Evolutionary conservation across 1,140 invertebrate species (phyloP).

Genomic region (Neoseiulus cucumeris): DNA sequence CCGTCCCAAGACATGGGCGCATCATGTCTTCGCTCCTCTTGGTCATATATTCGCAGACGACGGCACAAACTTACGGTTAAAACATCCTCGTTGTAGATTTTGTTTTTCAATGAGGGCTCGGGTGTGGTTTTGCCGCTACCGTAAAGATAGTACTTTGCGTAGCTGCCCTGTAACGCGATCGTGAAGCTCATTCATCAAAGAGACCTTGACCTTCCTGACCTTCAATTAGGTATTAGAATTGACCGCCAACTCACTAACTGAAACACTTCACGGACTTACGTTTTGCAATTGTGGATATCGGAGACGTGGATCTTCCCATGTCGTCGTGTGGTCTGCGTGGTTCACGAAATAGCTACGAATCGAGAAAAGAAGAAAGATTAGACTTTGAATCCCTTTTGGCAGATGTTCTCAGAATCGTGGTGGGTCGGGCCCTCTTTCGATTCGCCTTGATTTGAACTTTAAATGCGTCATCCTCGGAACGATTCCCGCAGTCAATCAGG

Average conservation of each 20-base stretch:
- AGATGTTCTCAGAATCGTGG: background rate
- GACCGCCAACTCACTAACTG: too few species aligned
- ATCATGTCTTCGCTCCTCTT: too few species aligned
- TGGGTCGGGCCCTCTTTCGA: too few species aligned
- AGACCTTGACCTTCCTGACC: too few species aligned
- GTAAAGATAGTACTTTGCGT: constrained; percentile 21
- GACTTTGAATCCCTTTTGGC: background rate
- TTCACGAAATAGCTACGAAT: constrained; percentile 49
- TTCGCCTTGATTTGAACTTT: too few species aligned
- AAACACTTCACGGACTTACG: too few species aligned
- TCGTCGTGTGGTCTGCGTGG: constrained; percentile 45
- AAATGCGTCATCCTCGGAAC: too few species aligned
- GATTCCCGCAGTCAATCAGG: too few species aligned
- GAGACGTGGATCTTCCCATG: constrained; percentile 43
- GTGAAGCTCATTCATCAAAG: constrained; percentile 16
- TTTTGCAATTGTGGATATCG: constrained; percentile 34
- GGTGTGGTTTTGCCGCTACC: constrained; percentile 17
- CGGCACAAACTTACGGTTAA: background rate
- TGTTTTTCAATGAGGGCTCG: constrained; percentile 10
- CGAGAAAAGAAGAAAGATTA: constrained; percentile 5
- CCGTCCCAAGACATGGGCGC: too few species aligned
- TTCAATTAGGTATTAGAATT: too few species aligned
- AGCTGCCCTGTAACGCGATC: constrained; percentile 17
- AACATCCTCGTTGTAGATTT: constrained; percentile 7
- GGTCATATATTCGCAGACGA: too few species aligned